Conservation (phyloP, 2,113 vertebrate species). For the Hylia prasina region DNA sequence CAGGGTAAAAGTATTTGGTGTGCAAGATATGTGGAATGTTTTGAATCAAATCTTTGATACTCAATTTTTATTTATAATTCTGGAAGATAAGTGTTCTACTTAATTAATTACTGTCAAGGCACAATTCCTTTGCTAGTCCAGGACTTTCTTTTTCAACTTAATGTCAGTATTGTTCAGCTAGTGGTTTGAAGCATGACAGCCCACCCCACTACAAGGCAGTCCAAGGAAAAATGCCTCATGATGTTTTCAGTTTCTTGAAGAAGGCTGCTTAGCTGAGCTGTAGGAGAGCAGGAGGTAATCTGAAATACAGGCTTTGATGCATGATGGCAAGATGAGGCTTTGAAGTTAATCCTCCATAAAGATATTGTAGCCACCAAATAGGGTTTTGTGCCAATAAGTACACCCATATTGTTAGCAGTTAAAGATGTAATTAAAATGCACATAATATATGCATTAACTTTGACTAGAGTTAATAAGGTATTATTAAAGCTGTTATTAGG, state of each 20-base stretch:
- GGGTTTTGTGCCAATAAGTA: neutral
- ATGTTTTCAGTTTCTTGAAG: neutral
- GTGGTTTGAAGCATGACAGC: neutral
- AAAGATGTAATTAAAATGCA: neutral
- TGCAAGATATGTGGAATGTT: rapidly evolving
- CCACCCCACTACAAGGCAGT: neutral
- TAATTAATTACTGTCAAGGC: neutral
- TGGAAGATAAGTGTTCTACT: neutral
- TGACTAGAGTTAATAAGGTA: neutral
- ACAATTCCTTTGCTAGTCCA: neutral
- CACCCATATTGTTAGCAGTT: neutral
- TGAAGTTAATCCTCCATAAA: neutral
- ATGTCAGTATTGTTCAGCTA: neutral
- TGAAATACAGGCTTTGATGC: neutral
- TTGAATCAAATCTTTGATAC: neutral
- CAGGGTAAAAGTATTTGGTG: neutral
- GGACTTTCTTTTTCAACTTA: neutral
- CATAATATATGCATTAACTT: neutral
- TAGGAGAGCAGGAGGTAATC: neutral
- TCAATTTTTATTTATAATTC: neutral
- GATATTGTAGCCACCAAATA: neutral
- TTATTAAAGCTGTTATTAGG: neutral
- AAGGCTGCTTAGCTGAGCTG: neutral
- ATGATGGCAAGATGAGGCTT: neutral
- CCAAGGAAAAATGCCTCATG: neutral